phyloP scores from a whole-genome alignment of 2,888 invertebrate species.

The Volucella inanis region DNA sequence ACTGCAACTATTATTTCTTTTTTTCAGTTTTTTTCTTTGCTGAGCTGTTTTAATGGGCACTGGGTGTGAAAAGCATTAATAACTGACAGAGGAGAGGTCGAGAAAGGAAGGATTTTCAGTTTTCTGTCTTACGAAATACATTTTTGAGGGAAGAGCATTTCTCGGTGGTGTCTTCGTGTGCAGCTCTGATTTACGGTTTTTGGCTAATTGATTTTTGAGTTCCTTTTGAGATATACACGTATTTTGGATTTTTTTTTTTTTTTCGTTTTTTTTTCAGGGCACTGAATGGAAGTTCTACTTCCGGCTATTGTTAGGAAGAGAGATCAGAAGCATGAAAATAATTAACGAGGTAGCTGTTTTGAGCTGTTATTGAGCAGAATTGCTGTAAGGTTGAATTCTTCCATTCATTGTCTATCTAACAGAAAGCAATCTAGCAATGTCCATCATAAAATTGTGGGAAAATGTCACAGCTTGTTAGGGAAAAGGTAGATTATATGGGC shows the following conservation, averaged over 20 bases:
- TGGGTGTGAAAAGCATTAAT: constrained; percentile 65
- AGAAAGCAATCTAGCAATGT: too few relatives aligned
- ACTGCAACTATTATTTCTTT: constrained; percentile 55
- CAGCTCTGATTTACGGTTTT: constrained; percentile 56
- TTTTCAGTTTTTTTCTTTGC: constrained; percentile 12
- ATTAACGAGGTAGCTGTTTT: not conserved
- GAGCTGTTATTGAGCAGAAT: not conserved
- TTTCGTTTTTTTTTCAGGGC: not conserved
- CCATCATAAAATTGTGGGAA: too few relatives aligned
- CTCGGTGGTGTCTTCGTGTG: not conserved
- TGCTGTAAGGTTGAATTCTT: too few relatives aligned
- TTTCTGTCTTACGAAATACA: not conserved
- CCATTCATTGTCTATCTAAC: too few relatives aligned
- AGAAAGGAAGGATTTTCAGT: constrained; percentile 25
- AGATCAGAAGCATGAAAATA: not conserved
- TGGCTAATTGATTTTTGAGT: constrained; percentile 60
- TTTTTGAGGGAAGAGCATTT: not conserved
- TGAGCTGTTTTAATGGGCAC: constrained; percentile 39
- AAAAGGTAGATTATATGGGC: too few relatives aligned
- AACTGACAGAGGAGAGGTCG: constrained; percentile 26
- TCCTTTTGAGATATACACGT: not conserved
- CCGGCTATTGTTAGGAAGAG: not conserved
- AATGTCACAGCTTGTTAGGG: too few relatives aligned
- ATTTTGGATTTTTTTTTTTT: not conserved
- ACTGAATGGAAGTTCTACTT: not conserved